Base-by-base conservation (phyloP, 2,888 invertebrate genomes). In the Didymodactylos carnosus region DNA sequence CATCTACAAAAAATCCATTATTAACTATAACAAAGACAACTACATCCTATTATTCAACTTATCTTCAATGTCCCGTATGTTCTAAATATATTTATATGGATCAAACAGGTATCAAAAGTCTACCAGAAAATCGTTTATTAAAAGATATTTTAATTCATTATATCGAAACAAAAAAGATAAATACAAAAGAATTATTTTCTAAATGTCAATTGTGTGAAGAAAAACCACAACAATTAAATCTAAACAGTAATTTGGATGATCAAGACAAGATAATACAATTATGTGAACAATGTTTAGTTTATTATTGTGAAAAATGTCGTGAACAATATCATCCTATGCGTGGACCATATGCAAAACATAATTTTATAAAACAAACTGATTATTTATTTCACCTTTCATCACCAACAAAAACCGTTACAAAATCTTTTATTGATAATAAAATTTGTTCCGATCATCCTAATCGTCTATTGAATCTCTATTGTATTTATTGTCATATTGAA, bases 251-350 rank as follows among this genome's bases (percentile, higher is more conserved):
- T n/a, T n/a, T n/a, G n/a, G n/a, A n/a, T n/a, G n/a, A n/a, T n/a
- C n/a, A n/a, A n/a, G n/a, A n/a, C n/a, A n/a, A n/a, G n/a, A 94
- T 94, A 0, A 88, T 90, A 69, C 88, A 91, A 72, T 82, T 94
- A 91, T 86, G 97, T 90, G 86, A 94, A 90, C 87, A 95, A 43
- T 87, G 94, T 90, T 84, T 92, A 78, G 86, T 88, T 75, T 88
- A 92, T 78, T 98, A 97, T 84, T 97, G 97, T 84, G 91, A 91
- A 76, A 86, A 87, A 72, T 98, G 97, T 83, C 88, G 91, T 27
- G 92, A 93, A 79, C 88, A 89, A 71, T 93, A 94, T 85, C 97
- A 97, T 83, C 97, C 97, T 5, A 87, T 89, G 11, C 87, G 94
- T 35, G 95, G 95, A 0, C 94, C 95, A 0, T 85, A 95, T 78